Base-by-base conservation (phyloP, 2,888 invertebrate genomes). In the Aethes cnicana region DNA sequence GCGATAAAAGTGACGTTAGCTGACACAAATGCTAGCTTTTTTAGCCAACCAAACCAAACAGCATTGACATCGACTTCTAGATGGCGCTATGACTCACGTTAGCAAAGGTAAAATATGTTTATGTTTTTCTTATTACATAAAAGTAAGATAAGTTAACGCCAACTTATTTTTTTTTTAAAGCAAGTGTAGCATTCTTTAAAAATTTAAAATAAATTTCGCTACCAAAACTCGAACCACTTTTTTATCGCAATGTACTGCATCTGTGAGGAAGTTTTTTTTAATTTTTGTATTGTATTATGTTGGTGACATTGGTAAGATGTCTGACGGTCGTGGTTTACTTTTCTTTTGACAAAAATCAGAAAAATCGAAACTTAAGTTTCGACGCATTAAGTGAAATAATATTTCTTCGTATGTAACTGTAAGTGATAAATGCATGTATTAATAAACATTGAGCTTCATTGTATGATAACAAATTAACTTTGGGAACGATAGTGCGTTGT, bases 401-500 rank as follows among this genome's bases (percentile, higher is more conserved):
- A 65, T 64, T 58, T 63, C 68, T 57, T 79, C 70, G 67, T 66
- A 85, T 83, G 82, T 84, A 79, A 82, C 68, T 75, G 88, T 87
- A 84, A 86, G 87, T 86, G 72, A 59, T 53, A 41, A 60, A 62
- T 59, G 47, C 54, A 62, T 68, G 63, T 67, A 72, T 63, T 60
- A 49, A 61, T 57, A 63, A 53, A 54, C 43, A 58, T 64, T 66
- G 61, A 53, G 50, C 55, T 59, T 53, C 44, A 50, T 57, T 59
- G 57, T 42, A 55, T 47, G 28, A 54, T 57, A 66, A 58, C 53
- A 61, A 53, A 54, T 55, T 57, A 60, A 55, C 47, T 64, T 69
- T 79, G 49, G 61, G 62, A 64, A 75, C 81, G 76, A 87, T 82
- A 85, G 72, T 88, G 87, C 89, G 82, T 82, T 84, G 89, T 89